Evolutionary conservation across 2,797 vertebrate species (phyloP).

Genomic region (Karalla daura): DNA sequence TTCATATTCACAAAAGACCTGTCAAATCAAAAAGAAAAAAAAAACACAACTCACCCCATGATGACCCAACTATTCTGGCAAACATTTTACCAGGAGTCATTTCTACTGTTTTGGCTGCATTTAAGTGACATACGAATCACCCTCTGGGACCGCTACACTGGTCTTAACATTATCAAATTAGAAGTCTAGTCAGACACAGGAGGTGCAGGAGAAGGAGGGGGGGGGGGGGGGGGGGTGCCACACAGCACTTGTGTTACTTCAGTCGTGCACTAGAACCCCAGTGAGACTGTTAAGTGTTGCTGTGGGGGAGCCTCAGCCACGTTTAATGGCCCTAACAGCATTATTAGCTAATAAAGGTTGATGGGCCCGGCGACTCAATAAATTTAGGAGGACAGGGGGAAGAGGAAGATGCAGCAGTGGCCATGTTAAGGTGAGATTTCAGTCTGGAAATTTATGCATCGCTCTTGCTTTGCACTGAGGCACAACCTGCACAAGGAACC

Average conservation of each 20-base stretch:
- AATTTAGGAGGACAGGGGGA: conserved; percentile 60
- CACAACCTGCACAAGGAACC: conserved; percentile 1
- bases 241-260: conserved; percentile 58
- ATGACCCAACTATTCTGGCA: conserved; percentile 7
- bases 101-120: conserved; percentile 25
- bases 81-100: conserved; percentile 8
- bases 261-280: conserved; percentile 51
- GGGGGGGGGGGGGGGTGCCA: conserved; percentile 36
- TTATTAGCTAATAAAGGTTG: conserved; percentile 82
- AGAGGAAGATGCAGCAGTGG: conserved; percentile 22
- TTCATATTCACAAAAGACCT: background rate
- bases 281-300: conserved; percentile 69
- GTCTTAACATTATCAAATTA: conserved; percentile 59
- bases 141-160: conserved; percentile 28
- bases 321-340: conserved; percentile 75
- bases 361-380: conserved; percentile 70
- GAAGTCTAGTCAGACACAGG: conserved; percentile 63
- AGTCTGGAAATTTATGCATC: conserved; percentile 20
- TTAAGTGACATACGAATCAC: conserved; percentile 35
- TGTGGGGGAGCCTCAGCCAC: conserved; percentile 59
- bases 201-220: conserved; percentile 27
- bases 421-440: conserved; percentile 40
- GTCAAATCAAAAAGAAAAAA: background rate
- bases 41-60: background rate
- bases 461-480: conserved; percentile 1